Percentiles rank a stretch among this genome's conserved stretches.
phyloP scores from a whole-genome alignment of 2,113 vertebrate species.

The Eurystomus gularis region DNA sequence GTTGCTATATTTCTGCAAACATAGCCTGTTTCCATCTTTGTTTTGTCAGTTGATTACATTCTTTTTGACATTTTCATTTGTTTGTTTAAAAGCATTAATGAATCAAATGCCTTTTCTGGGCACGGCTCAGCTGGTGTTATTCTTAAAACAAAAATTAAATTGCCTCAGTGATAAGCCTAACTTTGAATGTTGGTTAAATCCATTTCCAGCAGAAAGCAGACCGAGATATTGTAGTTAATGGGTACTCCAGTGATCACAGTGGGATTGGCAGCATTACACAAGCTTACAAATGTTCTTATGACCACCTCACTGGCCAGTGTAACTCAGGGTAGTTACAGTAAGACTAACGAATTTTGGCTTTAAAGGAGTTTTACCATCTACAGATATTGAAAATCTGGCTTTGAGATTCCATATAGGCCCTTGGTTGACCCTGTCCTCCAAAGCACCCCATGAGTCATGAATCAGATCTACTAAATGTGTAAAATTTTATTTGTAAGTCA shows the following conservation, averaged over 20 bases:
- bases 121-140: conserved; percentile 25
- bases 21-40: conserved; percentile 46
- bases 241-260: neutral
- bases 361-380: neutral
- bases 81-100: conserved; percentile 61
- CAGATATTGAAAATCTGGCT: neutral
- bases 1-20: conserved; percentile 39
- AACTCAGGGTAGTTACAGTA: neutral
- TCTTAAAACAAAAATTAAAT: conserved; percentile 18
- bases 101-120: neutral
- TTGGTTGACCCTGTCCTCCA: neutral
- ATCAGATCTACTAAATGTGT: neutral
- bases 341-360: neutral
- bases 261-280: neutral
- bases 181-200: conserved; percentile 2
- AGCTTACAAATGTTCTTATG: neutral
- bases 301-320: neutral
- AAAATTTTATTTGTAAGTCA: neutral
- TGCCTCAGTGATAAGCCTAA: neutral
- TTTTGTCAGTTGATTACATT: conserved; percentile 48
- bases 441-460: neutral
- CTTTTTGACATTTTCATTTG: conserved; percentile 66
- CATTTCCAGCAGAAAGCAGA: neutral
- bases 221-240: neutral
- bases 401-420: neutral